These are phyloP conservation scores for Tanypteryx hageni DNA, from an alignment of 2,888 invertebrate genomes.

Conservation along the genomic window DNA sequence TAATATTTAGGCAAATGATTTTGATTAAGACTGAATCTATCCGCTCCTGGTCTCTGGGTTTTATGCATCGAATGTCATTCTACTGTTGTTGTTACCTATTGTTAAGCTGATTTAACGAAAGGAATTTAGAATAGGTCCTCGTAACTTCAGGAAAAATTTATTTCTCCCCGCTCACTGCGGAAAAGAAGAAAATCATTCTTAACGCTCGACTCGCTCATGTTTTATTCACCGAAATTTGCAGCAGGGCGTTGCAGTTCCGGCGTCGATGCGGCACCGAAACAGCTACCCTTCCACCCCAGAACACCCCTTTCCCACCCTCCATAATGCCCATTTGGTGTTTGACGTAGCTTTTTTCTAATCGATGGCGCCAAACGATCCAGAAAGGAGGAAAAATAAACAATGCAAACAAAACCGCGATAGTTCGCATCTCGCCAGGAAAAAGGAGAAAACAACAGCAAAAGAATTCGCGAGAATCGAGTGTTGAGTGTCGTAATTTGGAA, in stretches of 20 bases:
- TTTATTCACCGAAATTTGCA: background rate
- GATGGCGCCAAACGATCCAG: background rate
- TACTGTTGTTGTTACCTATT: too few species aligned
- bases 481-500: background rate
- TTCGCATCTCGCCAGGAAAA: background rate
- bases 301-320: too few species aligned
- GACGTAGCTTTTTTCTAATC: too few species aligned
- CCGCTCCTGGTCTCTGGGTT: too few species aligned
- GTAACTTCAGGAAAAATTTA: background rate
- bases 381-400: background rate
- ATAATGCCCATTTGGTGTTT: too few species aligned
- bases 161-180: background rate
- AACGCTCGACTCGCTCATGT: background rate
- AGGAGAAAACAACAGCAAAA: background rate
- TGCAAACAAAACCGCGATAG: background rate
- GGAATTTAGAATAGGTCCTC: background rate
- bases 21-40: too few species aligned
- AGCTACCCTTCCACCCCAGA: too few species aligned
- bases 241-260: background rate
- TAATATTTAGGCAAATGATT: too few species aligned
- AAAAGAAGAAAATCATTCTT: background rate
- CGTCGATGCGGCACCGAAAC: background rate
- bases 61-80: too few species aligned
- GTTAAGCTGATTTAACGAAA: too few species aligned
- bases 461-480: background rate